Evolutionary conservation across 2,113 vertebrate genomes (phyloP).

Genomic region (Neolamprologus sp.): DNA sequence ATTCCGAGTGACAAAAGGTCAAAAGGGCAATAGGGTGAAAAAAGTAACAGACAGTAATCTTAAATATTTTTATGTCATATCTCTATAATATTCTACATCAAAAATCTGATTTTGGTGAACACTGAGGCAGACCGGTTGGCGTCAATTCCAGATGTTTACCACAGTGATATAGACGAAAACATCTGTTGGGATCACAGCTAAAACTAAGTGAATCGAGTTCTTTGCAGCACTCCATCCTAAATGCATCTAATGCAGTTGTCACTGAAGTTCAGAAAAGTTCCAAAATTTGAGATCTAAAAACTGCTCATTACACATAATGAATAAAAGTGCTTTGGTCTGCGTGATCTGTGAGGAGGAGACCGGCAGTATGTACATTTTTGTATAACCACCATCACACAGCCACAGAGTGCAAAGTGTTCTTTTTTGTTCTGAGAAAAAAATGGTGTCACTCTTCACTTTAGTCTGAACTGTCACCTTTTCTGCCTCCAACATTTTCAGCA

Average conservation of each 20-base stretch:
- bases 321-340: background rate
- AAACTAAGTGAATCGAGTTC: background rate
- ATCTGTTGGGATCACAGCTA: background rate
- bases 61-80: background rate
- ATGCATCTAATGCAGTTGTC: background rate
- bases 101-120: background rate
- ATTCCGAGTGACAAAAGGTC: background rate
- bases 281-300: background rate
- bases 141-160: conserved; percentile 33
- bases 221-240: background rate
- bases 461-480: background rate
- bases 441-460: background rate
- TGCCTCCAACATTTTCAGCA: background rate
- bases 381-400: background rate
- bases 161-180: background rate
- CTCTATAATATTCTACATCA: background rate
- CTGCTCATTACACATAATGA: background rate
- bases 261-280: background rate
- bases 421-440: conserved; percentile 26
- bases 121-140: background rate
- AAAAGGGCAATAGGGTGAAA: background rate
- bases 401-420: conserved; percentile 1
- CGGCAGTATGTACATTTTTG: background rate
- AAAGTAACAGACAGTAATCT: background rate
- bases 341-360: background rate